Base-by-base conservation (phyloP, 1,140 invertebrate genomes). In the Drosophila jambulina region DNA sequence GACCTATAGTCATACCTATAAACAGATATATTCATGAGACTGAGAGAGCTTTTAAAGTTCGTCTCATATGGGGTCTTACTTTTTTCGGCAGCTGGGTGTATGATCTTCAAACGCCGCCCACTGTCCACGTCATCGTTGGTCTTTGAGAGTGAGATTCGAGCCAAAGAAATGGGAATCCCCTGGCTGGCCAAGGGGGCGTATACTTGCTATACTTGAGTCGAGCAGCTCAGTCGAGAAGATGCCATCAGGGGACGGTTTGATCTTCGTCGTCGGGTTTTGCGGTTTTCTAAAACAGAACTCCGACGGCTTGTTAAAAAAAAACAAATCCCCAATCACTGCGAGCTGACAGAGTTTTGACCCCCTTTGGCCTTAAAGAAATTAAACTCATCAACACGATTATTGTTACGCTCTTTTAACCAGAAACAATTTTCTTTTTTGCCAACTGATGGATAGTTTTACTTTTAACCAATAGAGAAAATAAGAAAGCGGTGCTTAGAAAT, bases 81-180 rank as follows among this genome's bases (percentile, higher is more conserved):
- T 46, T 72, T 60, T 43, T 42, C 1, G 5, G 17, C n/a, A 7
- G 27, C 23, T 43, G 15, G 70, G 23, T 74, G 53, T 42, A 12
- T 8, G 54, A 60, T 49, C 45, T 60, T 15, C 8, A 43, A 72
- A 72, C 70, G 54, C 53, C 70, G 70, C 68, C 70, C 54, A 19
- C 53, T 60, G 40, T 5, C n/a, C 3, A 15, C 5, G 23, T 42
- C 7, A 21, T 21, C 3, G 23, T 32, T 36, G 27, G 23, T 7
- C 46, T 49, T 42, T 19, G 43, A 49, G 13, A 59, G 43, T n/a
- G 2, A 32, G 27, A 36, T 58, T 23, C 29, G 34, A 29, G 46
- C 27, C 13, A 5, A 29, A 42, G 36, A 72, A 51, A 29, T 58
- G 70, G 70, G 67, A 72, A 72, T 7, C 70, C 67, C 70, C 54